These are phyloP conservation scores for Acipenser oxyrinchus DNA, from an alignment of 2,797 vertebrate genomes.

Conservation along the genomic window DNA sequence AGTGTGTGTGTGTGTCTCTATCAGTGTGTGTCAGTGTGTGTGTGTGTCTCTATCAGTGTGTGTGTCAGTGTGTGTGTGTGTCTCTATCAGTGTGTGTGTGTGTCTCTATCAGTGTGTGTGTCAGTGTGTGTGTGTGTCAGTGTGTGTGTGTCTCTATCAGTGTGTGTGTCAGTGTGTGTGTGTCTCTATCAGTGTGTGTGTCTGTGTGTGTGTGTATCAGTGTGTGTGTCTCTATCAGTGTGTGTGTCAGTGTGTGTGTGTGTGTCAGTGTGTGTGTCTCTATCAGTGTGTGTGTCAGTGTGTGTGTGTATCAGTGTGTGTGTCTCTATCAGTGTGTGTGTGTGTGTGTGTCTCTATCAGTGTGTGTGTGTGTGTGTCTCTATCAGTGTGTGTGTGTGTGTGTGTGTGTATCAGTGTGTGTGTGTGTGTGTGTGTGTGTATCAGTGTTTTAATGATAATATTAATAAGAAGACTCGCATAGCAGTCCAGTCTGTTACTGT, in stretches of 20 bases:
- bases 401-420: not conserved
- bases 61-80: not conserved
- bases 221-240: not conserved
- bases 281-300: not conserved
- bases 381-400: conserved; percentile 8
- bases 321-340: conserved; percentile 11
- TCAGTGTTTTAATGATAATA: too few species aligned
- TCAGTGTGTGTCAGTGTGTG: too few species aligned
- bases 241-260: not conserved
- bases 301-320: not conserved
- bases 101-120: not conserved
- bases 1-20: not conserved
- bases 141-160: too few species aligned
- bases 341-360: too few species aligned
- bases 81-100: too few species aligned
- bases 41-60: not conserved
- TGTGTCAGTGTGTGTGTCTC: not conserved
- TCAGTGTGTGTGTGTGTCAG: not conserved
- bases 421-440: not conserved
- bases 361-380: conserved; percentile 2
- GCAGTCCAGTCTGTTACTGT: conserved; percentile 49
- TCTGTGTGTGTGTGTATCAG: not conserved
- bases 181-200: not conserved
- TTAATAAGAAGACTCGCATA: too few species aligned
- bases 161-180: too few species aligned